These are phyloP conservation scores for Oncorhynchus gorbuscha DNA, from an alignment of 2,113 vertebrate species.

Conservation along the genomic window DNA sequence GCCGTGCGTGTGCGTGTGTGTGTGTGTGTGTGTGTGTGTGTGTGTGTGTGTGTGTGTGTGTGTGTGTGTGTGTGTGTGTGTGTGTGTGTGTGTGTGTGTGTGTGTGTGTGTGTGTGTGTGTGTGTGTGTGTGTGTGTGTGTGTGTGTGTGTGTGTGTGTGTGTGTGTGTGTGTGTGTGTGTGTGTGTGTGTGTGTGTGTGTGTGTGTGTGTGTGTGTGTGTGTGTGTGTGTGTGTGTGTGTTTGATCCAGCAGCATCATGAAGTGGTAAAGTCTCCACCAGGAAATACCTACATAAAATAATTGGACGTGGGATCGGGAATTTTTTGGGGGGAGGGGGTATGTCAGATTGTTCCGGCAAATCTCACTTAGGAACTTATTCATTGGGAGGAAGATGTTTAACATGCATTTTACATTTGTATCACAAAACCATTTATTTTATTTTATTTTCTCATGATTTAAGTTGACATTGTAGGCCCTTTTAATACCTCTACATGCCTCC, in stretches of 20 bases:
- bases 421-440: no score
- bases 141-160: background rate
- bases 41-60: background rate
- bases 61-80: background rate
- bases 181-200: no score
- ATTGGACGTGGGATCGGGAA: no score
- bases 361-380: no score
- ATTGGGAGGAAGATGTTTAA: no score
- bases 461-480: no score
- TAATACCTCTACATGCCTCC: no score
- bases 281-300: slow-evolving; percentile 59
- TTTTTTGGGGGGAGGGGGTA: no score
- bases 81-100: background rate
- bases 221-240: background rate
- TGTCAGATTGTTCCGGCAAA: no score
- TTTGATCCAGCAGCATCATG: slow-evolving; percentile 1
- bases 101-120: background rate
- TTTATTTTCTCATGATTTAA: no score
- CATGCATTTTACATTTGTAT: no score
- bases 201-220: background rate
- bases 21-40: background rate
- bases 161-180: background rate
- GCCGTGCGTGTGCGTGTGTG: background rate
- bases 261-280: slow-evolving; percentile 35
- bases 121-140: background rate